These are phyloP conservation scores for Gymnocypris eckloni DNA, from an alignment of 2,797 vertebrate species.

Conservation along the genomic window DNA sequence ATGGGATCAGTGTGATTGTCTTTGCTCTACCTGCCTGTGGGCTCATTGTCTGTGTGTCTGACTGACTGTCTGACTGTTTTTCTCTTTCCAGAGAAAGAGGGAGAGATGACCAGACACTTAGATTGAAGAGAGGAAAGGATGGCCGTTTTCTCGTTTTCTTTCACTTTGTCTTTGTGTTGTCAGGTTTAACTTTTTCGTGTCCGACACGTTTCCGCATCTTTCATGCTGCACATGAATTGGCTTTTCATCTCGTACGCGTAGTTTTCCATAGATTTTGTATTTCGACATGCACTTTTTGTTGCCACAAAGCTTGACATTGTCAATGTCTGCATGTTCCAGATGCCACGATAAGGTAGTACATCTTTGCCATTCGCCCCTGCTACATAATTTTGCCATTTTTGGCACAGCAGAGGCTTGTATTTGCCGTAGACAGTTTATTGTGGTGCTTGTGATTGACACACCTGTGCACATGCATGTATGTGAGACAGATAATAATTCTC, in stretches of 20 bases:
- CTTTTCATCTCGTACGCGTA: not conserved
- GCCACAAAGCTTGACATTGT: conserved; percentile 34
- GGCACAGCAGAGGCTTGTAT: conserved; percentile 3
- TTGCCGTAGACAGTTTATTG: conserved; percentile 26
- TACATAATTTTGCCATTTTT: conserved; percentile 11
- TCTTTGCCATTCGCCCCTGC: conserved; percentile 8
- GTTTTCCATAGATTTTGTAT: conserved; percentile 15
- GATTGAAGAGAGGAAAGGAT: not conserved
- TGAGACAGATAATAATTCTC: not conserved
- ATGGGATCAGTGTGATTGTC: conserved; percentile 78
- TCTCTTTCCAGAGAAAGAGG: conserved; percentile 5
- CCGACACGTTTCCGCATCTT: conserved; percentile 12
- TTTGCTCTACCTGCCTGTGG: conserved; percentile 76
- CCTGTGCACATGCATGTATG: conserved; percentile 40
- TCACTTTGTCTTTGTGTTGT: conserved; percentile 46
- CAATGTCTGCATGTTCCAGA: conserved; percentile 47
- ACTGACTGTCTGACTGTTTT: conserved; percentile 33
- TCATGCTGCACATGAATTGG: conserved; percentile 3
- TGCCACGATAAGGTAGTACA: conserved; percentile 32
- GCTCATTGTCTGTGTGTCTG: conserved; percentile 61
- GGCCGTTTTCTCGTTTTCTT: not conserved
- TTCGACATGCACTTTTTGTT: conserved; percentile 35
- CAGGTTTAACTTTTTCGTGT: conserved; percentile 44
- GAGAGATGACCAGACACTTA: conserved; percentile 27
- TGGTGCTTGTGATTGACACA: conserved; percentile 34